Percentiles rank a stretch among this genome's conserved stretches.
Conservation (phyloP, 2,888 invertebrate genomes). For the Sympetrum striolatum region DNA sequence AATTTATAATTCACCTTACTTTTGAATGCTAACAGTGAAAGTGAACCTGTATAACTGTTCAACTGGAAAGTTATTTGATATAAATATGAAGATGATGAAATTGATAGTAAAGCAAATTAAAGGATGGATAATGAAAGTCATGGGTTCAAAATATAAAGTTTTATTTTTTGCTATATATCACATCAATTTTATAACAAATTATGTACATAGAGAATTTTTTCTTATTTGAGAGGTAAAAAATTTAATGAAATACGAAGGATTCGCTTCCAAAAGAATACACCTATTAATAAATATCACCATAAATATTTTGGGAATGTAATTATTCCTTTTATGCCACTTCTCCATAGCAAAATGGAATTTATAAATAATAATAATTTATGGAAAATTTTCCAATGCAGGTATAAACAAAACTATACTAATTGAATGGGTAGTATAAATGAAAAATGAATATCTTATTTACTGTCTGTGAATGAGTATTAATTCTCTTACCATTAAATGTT, state of each 20-base stretch:
- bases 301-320: not conserved
- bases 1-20: no score
- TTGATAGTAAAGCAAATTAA: not conserved
- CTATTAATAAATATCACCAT: slow-evolving; percentile 22
- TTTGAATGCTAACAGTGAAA: no score
- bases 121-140: not conserved
- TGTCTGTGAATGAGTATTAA: not conserved
- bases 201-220: slow-evolving; percentile 11
- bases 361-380: not conserved
- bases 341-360: not conserved
- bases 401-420: not conserved
- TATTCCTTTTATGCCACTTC: not conserved
- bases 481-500: not conserved
- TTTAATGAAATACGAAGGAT: not conserved
- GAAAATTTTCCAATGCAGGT: not conserved
- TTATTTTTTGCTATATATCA: slow-evolving; percentile 27
- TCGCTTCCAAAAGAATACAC: slow-evolving; percentile 21
- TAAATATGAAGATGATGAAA: no score
- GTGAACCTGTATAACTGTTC: no score
- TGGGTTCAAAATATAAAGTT: slow-evolving; percentile 8
- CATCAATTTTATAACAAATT: slow-evolving; percentile 18
- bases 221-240: not conserved
- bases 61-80: no score
- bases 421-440: not conserved
- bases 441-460: not conserved